Evolutionary conservation across 2,797 vertebrate genomes (phyloP), one percentile per base, ranked within the genome.

Genomic region (Diplodus puntazzo): DNA sequence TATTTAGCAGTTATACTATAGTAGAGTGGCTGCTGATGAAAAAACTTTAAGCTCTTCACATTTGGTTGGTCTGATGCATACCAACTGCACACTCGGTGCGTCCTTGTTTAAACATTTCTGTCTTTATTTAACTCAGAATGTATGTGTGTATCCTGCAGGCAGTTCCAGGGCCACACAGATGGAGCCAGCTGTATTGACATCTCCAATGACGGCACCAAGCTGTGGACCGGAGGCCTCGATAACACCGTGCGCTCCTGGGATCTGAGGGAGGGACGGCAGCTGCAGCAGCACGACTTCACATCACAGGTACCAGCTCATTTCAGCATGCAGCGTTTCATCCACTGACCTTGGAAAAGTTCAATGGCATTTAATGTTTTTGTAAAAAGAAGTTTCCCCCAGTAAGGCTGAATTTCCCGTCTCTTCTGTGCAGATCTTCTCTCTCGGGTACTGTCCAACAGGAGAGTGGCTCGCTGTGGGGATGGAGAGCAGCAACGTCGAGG

Each of bases 121-220:
- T 69, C 14, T 83, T 82, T 80, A 61, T 80, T 81, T 75, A 79
- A 74, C 69, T 73, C 12, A 21, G 49, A 80, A 59, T 83, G 62
- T 79, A 39, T 75, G 61, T 75, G 43, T 79, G 52, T 68, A n/a
- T 88, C 74, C 71, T 64, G 3, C 68, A 99, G 98, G 94, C 98
- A 99, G 92, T 99, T 99, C 94, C 98, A 99, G 87, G 98, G 98
- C 53, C 98, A 99, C 96, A 99, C 98, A 0, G 98, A 99, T 0
- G 98, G 98, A 4, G 98, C 98, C 89, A 99, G 98, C 95, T 99
- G 98, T 92, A 99, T 99, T 64, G 98, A 99, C 73, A 99, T 99
- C 89, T 99, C 98, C 2, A 98, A 99, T 0, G 98, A 99, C 0
- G 98, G 98, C 81, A 99, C 98, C 69, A 99, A 99, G 91, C 89